Evolutionary conservation across 1,140 invertebrate species (phyloP).

Genomic region (Ericerus pela): DNA sequence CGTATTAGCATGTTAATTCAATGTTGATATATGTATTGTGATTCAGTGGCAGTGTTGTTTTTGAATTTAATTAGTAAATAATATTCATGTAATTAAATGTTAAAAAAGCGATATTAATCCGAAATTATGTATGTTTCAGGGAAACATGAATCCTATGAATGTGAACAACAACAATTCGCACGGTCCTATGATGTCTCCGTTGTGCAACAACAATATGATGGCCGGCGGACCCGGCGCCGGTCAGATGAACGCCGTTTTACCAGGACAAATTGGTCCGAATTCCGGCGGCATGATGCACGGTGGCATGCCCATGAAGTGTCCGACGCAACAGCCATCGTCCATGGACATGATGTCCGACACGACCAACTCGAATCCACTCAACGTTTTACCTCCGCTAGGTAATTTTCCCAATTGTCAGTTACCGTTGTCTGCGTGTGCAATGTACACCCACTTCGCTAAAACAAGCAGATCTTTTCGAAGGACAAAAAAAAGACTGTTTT

Average conservation of each 20-base stretch:
- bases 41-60: too few species aligned
- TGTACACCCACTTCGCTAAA: too few species aligned
- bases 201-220: constrained; percentile 5
- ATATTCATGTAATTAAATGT: too few species aligned
- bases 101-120: too few species aligned
- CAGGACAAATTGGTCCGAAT: constrained; percentile 10
- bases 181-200: constrained; percentile 1
- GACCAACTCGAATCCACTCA: constrained; percentile 11
- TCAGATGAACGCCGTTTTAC: not conserved
- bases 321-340: not conserved
- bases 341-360: not conserved
- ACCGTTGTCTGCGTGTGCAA: not conserved
- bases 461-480: too few species aligned
- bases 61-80: too few species aligned
- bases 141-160: constrained; percentile 9
- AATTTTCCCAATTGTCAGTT: constrained; percentile 1
- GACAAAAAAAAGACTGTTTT: too few species aligned
- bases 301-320: constrained; percentile 4
- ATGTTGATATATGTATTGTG: too few species aligned
- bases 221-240: not conserved
- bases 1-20: too few species aligned
- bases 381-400: constrained; percentile 4
- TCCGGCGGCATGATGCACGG: not conserved
- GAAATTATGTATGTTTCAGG: constrained; percentile 1
- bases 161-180: not conserved